phyloP scores from a whole-genome alignment of 2,113 vertebrate genomes.

The Noctilio leporinus region DNA sequence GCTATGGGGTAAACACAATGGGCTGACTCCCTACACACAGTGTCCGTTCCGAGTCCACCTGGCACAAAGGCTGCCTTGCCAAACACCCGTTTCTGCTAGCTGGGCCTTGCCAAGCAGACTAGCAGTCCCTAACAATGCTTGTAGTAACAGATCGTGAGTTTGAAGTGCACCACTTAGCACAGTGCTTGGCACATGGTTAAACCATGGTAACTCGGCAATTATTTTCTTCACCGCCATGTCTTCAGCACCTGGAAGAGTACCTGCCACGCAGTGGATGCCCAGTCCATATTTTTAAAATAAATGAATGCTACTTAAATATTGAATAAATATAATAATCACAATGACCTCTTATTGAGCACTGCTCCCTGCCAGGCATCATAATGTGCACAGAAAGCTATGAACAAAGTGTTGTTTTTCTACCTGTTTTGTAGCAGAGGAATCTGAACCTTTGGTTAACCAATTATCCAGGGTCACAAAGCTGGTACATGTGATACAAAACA shows the following conservation, averaged over 20 bases:
- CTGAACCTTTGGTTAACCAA: neutral
- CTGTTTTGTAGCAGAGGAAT: neutral
- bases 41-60: too few species aligned
- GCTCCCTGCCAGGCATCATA: neutral
- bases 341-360: neutral
- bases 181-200: neutral
- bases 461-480: neutral
- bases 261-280: neutral
- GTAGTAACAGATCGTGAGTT: too few species aligned
- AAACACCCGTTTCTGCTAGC: too few species aligned
- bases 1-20: too few species aligned
- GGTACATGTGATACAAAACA: neutral
- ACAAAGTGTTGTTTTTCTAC: neutral
- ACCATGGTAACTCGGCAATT: too few species aligned
- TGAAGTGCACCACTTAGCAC: neutral
- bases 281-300: neutral
- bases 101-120: too few species aligned
- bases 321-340: neutral
- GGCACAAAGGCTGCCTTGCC: too few species aligned
- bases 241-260: neutral
- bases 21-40: too few species aligned
- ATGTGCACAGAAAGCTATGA: neutral
- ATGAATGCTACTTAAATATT: neutral
- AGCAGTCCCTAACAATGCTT: too few species aligned
- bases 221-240: neutral